A percentile compares a stretch with the other conserved stretches of the same genome.
phyloP scores from a whole-genome alignment of 2,797 vertebrate species.

The Rhynchotus rufescens region DNA sequence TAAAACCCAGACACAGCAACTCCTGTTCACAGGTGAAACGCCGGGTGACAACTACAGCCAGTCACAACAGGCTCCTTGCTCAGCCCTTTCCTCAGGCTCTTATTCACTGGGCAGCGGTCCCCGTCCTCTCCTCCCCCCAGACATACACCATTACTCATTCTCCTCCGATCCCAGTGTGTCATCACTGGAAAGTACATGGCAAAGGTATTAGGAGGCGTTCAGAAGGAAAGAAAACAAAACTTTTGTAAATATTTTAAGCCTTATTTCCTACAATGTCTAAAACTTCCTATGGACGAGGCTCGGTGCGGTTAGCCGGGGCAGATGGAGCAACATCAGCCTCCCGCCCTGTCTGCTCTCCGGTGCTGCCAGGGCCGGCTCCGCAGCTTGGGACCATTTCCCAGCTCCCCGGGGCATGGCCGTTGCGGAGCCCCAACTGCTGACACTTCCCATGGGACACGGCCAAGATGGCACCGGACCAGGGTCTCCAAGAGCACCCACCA shows the following conservation, averaged over 20 bases:
- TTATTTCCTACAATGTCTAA: slow-evolving; percentile 48
- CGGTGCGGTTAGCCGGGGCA: slow-evolving; percentile 11
- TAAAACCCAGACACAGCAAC: slow-evolving; percentile 40
- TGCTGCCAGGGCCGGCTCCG: slow-evolving; percentile 3
- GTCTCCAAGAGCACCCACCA: background rate
- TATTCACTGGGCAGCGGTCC: slow-evolving; percentile 52
- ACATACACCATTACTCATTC: slow-evolving; percentile 68
- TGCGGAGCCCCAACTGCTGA: slow-evolving; percentile 7
- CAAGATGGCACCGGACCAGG: slow-evolving; percentile 29
- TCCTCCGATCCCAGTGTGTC: slow-evolving; percentile 63
- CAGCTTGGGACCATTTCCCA: background rate
- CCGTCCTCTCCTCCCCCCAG: slow-evolving; percentile 42
- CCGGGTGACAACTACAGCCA: slow-evolving; percentile 45
- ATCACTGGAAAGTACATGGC: slow-evolving; percentile 73
- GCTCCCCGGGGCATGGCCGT: background rate
- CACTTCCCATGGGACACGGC: slow-evolving; percentile 11
- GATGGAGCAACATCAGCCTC: slow-evolving; percentile 33
- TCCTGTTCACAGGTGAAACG: slow-evolving; percentile 47
- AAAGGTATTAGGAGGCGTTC: slow-evolving; percentile 67
- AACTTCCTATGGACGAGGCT: slow-evolving; percentile 22
- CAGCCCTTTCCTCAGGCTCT: slow-evolving; percentile 44
- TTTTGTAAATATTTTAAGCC: slow-evolving; percentile 47
- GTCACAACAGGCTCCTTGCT: slow-evolving; percentile 52
- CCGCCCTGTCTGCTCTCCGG: slow-evolving; percentile 24
- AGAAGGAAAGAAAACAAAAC: slow-evolving; percentile 65